These are phyloP conservation scores for Drosophila takahashii DNA, from an alignment of 1,140 invertebrate genomes.

Conservation along the genomic window DNA sequence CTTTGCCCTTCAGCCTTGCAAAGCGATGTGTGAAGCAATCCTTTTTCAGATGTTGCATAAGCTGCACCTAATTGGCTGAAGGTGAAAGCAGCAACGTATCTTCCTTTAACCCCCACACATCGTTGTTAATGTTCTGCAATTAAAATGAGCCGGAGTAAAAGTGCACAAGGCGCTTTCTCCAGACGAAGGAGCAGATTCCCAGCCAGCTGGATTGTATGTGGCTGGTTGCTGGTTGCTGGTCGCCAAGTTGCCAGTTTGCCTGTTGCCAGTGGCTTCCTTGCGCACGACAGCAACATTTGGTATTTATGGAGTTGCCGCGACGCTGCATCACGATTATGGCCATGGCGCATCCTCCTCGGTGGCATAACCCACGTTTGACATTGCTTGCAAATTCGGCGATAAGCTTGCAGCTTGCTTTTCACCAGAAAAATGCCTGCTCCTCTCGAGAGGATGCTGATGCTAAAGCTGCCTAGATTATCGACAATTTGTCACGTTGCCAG, in stretches of 20 bases:
- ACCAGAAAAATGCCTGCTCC: slow-evolving; percentile 70
- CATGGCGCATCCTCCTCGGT: slow-evolving; percentile 67
- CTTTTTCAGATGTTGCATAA: slow-evolving; percentile 44
- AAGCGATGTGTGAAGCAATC: slow-evolving; percentile 15
- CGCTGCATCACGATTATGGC: slow-evolving; percentile 64
- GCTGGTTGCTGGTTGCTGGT: background rate
- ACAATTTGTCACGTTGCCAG: slow-evolving; percentile 78
- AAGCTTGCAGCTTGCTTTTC: slow-evolving; percentile 55
- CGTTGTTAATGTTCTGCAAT: slow-evolving; percentile 73
- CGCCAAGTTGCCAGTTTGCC: background rate
- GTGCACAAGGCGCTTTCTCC: slow-evolving; percentile 56
- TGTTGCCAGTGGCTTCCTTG: slow-evolving; percentile 37
- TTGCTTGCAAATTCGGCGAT: slow-evolving; percentile 61
- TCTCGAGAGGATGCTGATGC: background rate
- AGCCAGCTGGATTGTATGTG: background rate
- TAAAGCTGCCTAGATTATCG: slow-evolving; percentile 66
- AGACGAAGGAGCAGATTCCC: slow-evolving; percentile 25
- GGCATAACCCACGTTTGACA: slow-evolving; percentile 80
- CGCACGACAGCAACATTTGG: slow-evolving; percentile 41
- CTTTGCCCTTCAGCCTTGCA: background rate
- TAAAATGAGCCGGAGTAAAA: slow-evolving; percentile 76
- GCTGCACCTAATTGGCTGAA: slow-evolving; percentile 50
- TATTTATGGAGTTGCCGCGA: slow-evolving; percentile 47
- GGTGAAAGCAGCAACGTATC: slow-evolving; percentile 42
- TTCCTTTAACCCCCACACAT: slow-evolving; percentile 14